Base-by-base conservation (phyloP, 2,888 invertebrate species). In the Shargacucullia verbasci region DNA sequence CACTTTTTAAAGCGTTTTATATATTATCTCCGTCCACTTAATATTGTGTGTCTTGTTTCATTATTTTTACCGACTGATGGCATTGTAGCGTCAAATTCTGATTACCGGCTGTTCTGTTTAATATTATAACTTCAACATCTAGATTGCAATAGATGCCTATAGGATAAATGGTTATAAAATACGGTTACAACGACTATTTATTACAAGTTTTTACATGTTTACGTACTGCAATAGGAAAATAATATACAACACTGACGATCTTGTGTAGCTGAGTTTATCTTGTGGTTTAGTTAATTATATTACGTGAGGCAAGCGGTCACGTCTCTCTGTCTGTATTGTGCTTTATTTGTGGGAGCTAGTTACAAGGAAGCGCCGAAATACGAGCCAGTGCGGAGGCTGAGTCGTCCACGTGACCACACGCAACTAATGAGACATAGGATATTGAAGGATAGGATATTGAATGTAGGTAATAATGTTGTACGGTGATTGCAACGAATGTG, bases 21-120 rank as follows among this genome's bases (percentile, higher is more conserved):
- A 80, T 73, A 79, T 85, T 87, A 82, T 89, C 86, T 92, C 92
- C 92, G 91, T 92, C 92, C 92, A 91, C 80, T 84, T 79, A 81
- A 81, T 80, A 86, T 83, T 85, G 80, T 82, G 79, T 80, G 74
- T 83, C 76, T 83, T 75, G 75, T 81, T 82, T 83, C 69, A 71
- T 79, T 68, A 68, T 79, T 78, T 84, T 81, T 64, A 75, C 69
- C 72, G 76, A 73, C 75, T 78, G 76, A 73, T 67, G 67, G 63
- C 74, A 74, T 70, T 64, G 72, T 70, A 70, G 59, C 64, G 62
- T 68, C 59, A 65, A 60, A 59, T 62, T 58, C 49, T 64, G 27
- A 63, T 54, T 43, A 47, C 44, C 27, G 14, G 48, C 48, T 53
- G 59, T 62, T 63, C 52, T 56, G 70, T 62, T 61, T 52, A 39